These are phyloP conservation scores for Pemphigus obesinymphae DNA, from an alignment of 1,140 invertebrate species.

Conservation along the genomic window DNA sequence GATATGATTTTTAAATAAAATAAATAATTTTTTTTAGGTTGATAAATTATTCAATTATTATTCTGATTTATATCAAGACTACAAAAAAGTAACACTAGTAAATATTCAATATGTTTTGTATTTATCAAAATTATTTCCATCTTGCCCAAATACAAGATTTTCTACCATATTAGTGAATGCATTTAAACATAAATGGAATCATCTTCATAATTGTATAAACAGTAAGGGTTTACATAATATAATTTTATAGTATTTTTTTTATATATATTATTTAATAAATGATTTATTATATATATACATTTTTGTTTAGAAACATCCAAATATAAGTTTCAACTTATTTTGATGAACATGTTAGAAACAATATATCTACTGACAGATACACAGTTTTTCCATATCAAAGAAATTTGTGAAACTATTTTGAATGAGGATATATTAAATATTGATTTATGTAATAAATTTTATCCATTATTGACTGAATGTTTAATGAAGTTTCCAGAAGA, in stretches of 20 bases:
- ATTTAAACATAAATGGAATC: slow-evolving; percentile 15
- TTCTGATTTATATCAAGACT: neutral
- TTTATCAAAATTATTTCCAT: slow-evolving; percentile 25
- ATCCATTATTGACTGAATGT: neutral
- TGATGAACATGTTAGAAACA: neutral
- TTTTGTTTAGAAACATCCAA: neutral
- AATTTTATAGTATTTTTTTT: neutral
- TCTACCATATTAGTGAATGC: neutral
- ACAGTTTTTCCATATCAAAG: neutral
- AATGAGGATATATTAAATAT: neutral
- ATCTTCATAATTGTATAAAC: neutral
- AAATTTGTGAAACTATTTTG: slow-evolving; percentile 19
- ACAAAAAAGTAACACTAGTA: neutral
- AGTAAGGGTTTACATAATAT: neutral
- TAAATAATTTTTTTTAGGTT: slow-evolving; percentile 1
- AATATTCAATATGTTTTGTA: slow-evolving; percentile 5
- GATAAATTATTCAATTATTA: slow-evolving; percentile 7
- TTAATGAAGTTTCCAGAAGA: slow-evolving; percentile 3
- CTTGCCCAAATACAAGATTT: neutral
- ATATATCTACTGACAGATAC: neutral
- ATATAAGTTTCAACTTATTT: neutral
- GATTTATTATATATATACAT: too few relatives aligned
- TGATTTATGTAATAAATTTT: neutral
- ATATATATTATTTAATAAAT: neutral
- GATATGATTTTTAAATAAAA: neutral